Base-by-base conservation (phyloP, 1,140 invertebrate genomes). In the Geopemphigus sp. region DNA sequence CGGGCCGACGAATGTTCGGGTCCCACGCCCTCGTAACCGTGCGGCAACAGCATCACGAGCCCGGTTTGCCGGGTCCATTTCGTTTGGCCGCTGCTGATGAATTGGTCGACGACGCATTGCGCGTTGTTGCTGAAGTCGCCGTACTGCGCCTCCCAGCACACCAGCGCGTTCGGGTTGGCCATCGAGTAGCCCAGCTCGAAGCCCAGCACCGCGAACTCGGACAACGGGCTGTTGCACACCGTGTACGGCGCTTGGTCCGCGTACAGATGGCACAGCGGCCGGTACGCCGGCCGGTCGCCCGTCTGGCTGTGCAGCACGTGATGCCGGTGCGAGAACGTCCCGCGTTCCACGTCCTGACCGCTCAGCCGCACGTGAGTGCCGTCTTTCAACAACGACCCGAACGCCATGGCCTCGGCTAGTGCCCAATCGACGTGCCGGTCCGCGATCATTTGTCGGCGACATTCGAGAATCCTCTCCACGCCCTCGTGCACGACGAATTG, bases 91-190 rank as follows among this genome's bases (percentile, higher is more conserved):
- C 94, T 95, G 80, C 93, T 92, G 82, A 99, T 95, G 86, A 99
- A 99, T 87, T 99, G 97, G 89, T 99, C 98, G 85, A 99, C 98
- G 84, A 99, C 98, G 86, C 95, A 97, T 86, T 99, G 98, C 45
- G 98, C 98, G n/a, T 95, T 98, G 86, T 99, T 99, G 85, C 92
- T 91, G 86, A 99, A 99, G 87, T 99, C 98, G 15, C 98, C 98
- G 87, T 99, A 99, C 86, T 99, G 93, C n/a, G 97, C 98, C 88
- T 99, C 98, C 98, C 98, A 99, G 80, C 94, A 91, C 0, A 99
- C 96, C 72, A 99, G 86, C 1, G 97, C 94, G 88, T 99, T 98
- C 0, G 98, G 98, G 87, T 99, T 98, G 24, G 96, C 97, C 91
- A 98, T 96, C 0, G 96, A 98, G 87, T 97, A 99, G 53, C 97